Conservation (phyloP, 1,140 invertebrate genomes). For the Sinella curviseta region DNA sequence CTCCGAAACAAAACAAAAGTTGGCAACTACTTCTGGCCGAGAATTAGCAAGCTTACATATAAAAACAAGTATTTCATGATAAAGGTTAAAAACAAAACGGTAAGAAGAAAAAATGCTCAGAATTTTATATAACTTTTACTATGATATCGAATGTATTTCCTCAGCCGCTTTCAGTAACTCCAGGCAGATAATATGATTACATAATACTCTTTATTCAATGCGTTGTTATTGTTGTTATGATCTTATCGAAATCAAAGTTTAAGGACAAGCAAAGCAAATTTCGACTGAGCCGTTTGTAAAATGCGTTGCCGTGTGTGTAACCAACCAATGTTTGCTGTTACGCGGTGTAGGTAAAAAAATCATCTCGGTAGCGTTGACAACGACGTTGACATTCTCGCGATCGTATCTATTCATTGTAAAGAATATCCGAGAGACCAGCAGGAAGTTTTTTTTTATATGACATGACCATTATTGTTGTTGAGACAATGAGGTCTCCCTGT, state of each 20-base stretch:
- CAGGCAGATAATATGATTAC: background rate
- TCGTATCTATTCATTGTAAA: no score
- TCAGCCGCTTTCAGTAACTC: slow-evolving; percentile 27
- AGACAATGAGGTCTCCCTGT: background rate
- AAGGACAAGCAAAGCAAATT: no score
- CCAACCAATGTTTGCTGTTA: no score
- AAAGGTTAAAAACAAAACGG: slow-evolving; percentile 90
- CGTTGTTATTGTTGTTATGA: no score
- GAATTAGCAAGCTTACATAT: slow-evolving; percentile 93
- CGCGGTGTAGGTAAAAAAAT: no score
- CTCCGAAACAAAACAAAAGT: slow-evolving; percentile 94
- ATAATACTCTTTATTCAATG: no score
- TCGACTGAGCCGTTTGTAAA: no score
- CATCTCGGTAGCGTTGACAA: no score
- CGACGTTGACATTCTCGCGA: no score
- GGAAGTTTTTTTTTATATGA: background rate
- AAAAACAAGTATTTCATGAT: slow-evolving; percentile 96
- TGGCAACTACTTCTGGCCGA: slow-evolving; percentile 98
- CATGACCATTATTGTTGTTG: background rate
- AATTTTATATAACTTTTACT: slow-evolving; percentile 10
- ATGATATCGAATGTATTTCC: background rate
- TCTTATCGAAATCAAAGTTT: no score
- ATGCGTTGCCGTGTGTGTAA: no score
- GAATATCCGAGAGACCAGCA: no score
- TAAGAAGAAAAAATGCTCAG: slow-evolving; percentile 60